Base-by-base conservation (phyloP, 2,888 invertebrate species). In the Pristionchus arcanus region DNA sequence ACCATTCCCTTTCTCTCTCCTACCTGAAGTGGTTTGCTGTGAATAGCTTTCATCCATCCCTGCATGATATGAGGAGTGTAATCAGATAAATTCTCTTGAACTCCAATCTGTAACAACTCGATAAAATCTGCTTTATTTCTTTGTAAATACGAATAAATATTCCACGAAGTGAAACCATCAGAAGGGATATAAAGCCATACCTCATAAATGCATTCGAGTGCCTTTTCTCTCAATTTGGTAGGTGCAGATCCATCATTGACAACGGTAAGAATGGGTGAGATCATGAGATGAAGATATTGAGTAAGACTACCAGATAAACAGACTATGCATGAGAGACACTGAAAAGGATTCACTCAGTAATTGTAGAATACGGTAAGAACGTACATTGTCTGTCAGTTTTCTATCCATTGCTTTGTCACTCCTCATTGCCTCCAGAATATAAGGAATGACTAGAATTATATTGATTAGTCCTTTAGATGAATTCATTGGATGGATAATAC, bases 271-370 rank as follows among this genome's bases (percentile, higher is more conserved):
- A 99, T 97, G 0, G 98, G 98, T 0, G 99, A 99, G 91, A 99
- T 96, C 53, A 99, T 97, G 91, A 99, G 96, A 95, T 99, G 98
- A 95, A 99, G 96, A 95, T 98, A 98, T 95, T 98, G 98, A 94
- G 98, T 98, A 74, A 99, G 96, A 95, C 98, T 98, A 92, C 97
- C 97, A 90, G 98, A 98, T 94, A 99, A 98, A 95, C 98, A 97
- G 95, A 98, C 97, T 66, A 99, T 96, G 0, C 98, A 98, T 92
- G 97, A 96, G 90, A 99, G 96, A 42, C 98, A 96, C 95, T 92
- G 63, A 55, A 59, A 53, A 15, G 16, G 4, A 68, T n/a, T 28
- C n/a, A n/a, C n/a, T 11, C 2, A 31, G 5, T 3, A 42, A 25
- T 2, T 0, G 49, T 1, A 37, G 77, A 1, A 86, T n/a, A 25